A percentile compares a stretch with the other conserved stretches of the same genome.
Evolutionary conservation across 2,888 invertebrate genomes (phyloP).

Genomic region (Sympetrum striolatum): DNA sequence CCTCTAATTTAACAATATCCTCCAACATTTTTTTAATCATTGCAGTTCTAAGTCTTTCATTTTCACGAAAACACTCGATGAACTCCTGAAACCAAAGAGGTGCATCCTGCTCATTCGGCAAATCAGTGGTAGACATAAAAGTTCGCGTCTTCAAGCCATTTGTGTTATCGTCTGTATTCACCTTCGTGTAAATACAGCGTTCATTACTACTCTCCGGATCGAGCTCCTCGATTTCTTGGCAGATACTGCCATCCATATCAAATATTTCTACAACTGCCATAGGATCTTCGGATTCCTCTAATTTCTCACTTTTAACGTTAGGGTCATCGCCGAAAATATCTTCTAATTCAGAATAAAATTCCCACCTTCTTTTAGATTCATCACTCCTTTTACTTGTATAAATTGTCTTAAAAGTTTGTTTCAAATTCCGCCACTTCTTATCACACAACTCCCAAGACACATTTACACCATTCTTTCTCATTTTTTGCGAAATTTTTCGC

Average conservation of each 20-base stretch:
- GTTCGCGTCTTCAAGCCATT: neutral
- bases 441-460: slow-evolving; percentile 27
- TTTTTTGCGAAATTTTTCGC: slow-evolving; percentile 20
- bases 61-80: slow-evolving; percentile 36
- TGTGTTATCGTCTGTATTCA: neutral
- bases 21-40: slow-evolving; percentile 45
- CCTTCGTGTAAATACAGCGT: neutral
- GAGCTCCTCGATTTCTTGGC: neutral
- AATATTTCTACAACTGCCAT: neutral
- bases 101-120: neutral
- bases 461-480: neutral
- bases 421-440: slow-evolving; percentile 23
- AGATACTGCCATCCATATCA: neutral
- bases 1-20: slow-evolving; percentile 44
- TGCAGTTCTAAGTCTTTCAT: slow-evolving; percentile 40
- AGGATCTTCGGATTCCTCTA: neutral
- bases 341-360: slow-evolving; percentile 43
- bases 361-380: slow-evolving; percentile 41
- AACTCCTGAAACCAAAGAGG: slow-evolving; percentile 46
- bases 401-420: slow-evolving; percentile 11
- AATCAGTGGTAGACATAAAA: too few species aligned
- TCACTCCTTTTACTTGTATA: slow-evolving; percentile 10
- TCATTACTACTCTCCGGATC: neutral
- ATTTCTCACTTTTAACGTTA: neutral
- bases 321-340: slow-evolving; percentile 40